Conservation (phyloP, 1,140 invertebrate genomes). For the Leptopilina clavipes region DNA sequence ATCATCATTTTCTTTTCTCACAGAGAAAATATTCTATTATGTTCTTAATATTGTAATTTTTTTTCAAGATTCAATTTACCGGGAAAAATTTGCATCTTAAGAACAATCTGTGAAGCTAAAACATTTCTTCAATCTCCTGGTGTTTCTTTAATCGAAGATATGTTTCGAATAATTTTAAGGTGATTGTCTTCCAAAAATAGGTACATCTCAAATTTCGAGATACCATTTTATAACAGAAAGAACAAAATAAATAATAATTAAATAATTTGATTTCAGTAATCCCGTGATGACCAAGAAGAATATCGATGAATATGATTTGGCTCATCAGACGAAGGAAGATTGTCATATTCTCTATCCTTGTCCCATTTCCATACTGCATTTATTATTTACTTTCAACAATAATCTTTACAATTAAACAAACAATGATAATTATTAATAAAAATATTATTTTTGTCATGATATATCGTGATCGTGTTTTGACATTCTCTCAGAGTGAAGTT, state of each 20-base stretch:
- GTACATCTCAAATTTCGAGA: not conserved
- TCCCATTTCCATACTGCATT: constrained; percentile 66
- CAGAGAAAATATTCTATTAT: not conserved
- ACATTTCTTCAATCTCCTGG: constrained; percentile 76
- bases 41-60: constrained; percentile 37
- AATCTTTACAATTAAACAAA: constrained; percentile 17
- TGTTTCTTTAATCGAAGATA: constrained; percentile 80
- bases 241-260: not conserved
- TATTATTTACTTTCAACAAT: constrained; percentile 60
- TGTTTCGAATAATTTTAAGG: constrained; percentile 80
- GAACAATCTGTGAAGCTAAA: constrained; percentile 81
- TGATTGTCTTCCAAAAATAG: constrained; percentile 59
- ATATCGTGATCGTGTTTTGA: too few species aligned
- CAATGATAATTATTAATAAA: too few species aligned
- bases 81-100: constrained; percentile 79
- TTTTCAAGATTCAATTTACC: constrained; percentile 78
- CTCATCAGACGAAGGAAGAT: constrained; percentile 56
- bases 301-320: constrained; percentile 63
- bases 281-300: constrained; percentile 47
- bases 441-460: too few species aligned
- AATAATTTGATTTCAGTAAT: constrained; percentile 65
- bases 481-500: too few species aligned
- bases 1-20: too few species aligned
- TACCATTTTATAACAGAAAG: too few species aligned
- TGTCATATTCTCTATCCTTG: constrained; percentile 66